These are phyloP conservation scores for Neoarius graeffei DNA, from an alignment of 2,113 vertebrate species.

Conservation along the genomic window DNA sequence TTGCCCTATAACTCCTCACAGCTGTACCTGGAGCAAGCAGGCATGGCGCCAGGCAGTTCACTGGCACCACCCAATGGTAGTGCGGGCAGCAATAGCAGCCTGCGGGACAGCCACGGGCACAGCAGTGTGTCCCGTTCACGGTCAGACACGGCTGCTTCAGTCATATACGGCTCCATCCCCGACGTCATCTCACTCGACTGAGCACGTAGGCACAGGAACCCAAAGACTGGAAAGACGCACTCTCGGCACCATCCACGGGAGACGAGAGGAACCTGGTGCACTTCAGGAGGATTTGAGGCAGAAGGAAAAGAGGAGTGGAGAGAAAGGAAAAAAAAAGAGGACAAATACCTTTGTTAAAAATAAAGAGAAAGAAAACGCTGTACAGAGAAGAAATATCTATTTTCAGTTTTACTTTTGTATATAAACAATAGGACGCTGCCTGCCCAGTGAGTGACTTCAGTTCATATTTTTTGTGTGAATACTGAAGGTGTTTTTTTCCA, in stretches of 20 bases:
- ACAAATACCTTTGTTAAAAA: constrained; percentile 76
- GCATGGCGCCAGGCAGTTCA: constrained; percentile 79
- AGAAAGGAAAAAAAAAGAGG: constrained; percentile 62
- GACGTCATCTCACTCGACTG: constrained; percentile 98
- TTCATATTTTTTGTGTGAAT: constrained; percentile 87
- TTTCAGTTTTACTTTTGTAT: constrained; percentile 99
- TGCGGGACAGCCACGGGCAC: constrained; percentile 86
- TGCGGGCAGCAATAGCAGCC: constrained; percentile 83
- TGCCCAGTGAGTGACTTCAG: constrained; percentile 88
- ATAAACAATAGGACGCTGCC: constrained; percentile 94
- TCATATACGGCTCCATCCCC: constrained; percentile 94
- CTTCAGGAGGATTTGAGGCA: constrained; percentile 52
- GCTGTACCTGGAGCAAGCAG: constrained; percentile 91
- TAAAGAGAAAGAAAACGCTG: constrained; percentile 74
- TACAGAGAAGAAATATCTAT: constrained; percentile 99
- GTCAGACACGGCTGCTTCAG: constrained; percentile 79
- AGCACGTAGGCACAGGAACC: constrained; percentile 35
- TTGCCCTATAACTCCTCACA: constrained; percentile 92
- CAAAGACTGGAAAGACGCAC: constrained; percentile 45
- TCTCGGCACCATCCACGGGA: constrained; percentile 27
- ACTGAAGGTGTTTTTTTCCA: constrained; percentile 90
- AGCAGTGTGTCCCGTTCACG: constrained; percentile 77
- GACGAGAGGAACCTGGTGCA: constrained; percentile 37
- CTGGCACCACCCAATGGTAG: constrained; percentile 82
- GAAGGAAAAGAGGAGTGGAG: constrained; percentile 54